Evolutionary conservation across 1,140 invertebrate genomes (phyloP).

Genomic region (Chionoecetes opilio): DNA sequence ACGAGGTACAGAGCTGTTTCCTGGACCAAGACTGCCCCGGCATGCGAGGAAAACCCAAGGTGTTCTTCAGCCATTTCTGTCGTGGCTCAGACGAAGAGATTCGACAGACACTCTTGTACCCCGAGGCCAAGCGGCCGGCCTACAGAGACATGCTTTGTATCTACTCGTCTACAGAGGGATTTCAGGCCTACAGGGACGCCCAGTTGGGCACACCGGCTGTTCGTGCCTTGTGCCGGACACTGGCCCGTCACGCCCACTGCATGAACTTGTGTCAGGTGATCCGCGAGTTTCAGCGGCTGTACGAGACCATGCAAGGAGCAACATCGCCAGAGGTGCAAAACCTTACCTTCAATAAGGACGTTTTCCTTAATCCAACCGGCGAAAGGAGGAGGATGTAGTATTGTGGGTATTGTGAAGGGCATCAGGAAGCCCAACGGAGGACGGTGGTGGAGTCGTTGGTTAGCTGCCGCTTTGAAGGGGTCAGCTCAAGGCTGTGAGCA

Average conservation of each 20-base stretch:
- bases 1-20: slow-evolving; percentile 23
- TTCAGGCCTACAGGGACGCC: neutral
- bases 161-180: slow-evolving; percentile 10
- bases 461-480: too few species aligned
- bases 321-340: slow-evolving; percentile 38
- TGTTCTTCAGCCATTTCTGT: slow-evolving; percentile 48
- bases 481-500: too few species aligned
- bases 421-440: too few species aligned
- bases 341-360: neutral
- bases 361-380: neutral
- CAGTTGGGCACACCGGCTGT: neutral
- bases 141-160: slow-evolving; percentile 57
- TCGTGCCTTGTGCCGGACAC: neutral
- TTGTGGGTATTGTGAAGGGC: too few species aligned
- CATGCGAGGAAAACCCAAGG: slow-evolving; percentile 20
- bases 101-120: neutral
- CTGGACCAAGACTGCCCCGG: neutral
- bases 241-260: neutral
- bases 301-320: slow-evolving; percentile 12
- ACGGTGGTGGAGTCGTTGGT: too few species aligned
- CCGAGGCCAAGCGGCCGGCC: neutral
- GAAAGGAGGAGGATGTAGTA: too few species aligned
- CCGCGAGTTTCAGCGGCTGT: neutral
- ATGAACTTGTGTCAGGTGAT: neutral
- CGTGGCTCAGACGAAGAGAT: slow-evolving; percentile 35